A percentile compares a stretch with the other conserved stretches of the same genome.
Evolutionary conservation across 2,797 vertebrate genomes (phyloP).

Genomic region (Platalea minor): DNA sequence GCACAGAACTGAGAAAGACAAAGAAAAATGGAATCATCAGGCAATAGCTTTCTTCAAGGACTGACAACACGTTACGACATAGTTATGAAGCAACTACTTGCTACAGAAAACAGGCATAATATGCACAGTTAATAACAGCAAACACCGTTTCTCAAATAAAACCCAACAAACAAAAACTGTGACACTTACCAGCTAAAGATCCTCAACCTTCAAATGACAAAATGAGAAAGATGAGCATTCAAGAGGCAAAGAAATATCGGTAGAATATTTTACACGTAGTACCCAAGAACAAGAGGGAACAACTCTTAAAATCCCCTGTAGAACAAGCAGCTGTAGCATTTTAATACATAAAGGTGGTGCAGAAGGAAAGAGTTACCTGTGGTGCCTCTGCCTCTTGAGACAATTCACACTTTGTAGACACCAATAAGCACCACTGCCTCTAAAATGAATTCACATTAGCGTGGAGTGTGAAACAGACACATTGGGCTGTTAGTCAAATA

Average conservation of each 20-base stretch:
- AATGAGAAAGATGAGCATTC: not conserved
- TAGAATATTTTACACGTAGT: not conserved
- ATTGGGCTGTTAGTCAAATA: not conserved
- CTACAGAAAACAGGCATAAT: not conserved
- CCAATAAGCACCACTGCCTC: not conserved
- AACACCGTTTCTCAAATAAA: not conserved
- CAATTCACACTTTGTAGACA: not conserved
- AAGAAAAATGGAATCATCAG: conserved; percentile 1
- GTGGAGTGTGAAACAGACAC: not conserved
- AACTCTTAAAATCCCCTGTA: not conserved
- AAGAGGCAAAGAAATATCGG: not conserved
- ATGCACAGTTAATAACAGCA: not conserved
- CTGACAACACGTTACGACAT: not conserved
- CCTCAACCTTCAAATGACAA: not conserved
- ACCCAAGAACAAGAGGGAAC: not conserved
- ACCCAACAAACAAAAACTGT: not conserved
- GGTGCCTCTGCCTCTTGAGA: not conserved
- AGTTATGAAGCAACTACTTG: not conserved
- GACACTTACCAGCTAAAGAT: not conserved
- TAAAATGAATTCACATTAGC: not conserved
- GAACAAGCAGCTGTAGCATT: not conserved
- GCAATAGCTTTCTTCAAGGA: not conserved
- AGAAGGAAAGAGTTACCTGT: not conserved
- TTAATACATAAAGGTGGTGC: not conserved
- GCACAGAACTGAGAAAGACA: conserved; percentile 89